A percentile compares a stretch with the other conserved stretches of the same genome.
phyloP scores from a whole-genome alignment of 1,140 invertebrate genomes.

The Hirudo medicinalis region DNA sequence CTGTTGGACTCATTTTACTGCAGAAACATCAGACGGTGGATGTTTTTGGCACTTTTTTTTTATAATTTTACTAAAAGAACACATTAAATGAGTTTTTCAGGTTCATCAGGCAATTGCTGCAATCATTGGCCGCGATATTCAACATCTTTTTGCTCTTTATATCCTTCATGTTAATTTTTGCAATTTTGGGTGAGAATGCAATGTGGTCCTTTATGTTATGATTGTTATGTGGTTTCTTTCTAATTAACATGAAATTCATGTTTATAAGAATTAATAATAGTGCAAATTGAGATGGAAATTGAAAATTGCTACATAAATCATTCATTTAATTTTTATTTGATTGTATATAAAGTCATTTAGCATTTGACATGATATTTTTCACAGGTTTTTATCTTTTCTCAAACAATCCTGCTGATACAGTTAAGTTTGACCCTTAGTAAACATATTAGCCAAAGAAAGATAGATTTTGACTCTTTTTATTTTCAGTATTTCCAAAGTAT shows the following conservation, averaged over 20 bases:
- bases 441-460: not conserved
- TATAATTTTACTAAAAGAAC: constrained; percentile 12
- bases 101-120: constrained; percentile 50
- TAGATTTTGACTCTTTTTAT: not conserved
- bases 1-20: constrained; percentile 72
- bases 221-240: too few relatives aligned
- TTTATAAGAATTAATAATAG: too few relatives aligned
- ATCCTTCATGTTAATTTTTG: constrained; percentile 53
- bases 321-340: not conserved
- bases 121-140: constrained; percentile 72
- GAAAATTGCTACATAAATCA: too few relatives aligned
- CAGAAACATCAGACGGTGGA: constrained; percentile 48
- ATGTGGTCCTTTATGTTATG: not conserved
- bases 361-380: not conserved
- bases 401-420: not conserved
- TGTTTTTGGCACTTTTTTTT: constrained; percentile 23
- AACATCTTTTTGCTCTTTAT: constrained; percentile 72
- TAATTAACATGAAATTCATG: too few relatives aligned
- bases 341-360: not conserved
- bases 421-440: not conserved
- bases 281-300: too few relatives aligned
- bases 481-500: constrained; percentile 58
- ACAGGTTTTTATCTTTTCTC: constrained; percentile 6
- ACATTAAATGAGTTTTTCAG: constrained; percentile 28
- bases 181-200: not conserved